Evolutionary conservation across 2,113 vertebrate species (phyloP), one percentile per base, ranked within the genome.

Genomic region (Odontesthes bonariensis): DNA sequence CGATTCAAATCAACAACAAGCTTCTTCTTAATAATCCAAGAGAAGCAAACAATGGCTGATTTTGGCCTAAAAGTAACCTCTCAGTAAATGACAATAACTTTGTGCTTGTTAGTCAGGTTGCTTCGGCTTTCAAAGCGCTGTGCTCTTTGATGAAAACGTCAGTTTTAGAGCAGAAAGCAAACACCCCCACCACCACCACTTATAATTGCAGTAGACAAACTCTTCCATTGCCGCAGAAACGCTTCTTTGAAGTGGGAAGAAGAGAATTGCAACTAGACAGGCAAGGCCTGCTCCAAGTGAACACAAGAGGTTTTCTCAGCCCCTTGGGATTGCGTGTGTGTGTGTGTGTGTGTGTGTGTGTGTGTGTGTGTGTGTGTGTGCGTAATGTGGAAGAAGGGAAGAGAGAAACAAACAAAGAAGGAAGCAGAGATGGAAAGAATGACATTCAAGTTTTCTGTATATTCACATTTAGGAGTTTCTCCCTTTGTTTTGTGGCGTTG

Each of bases 201-300:
- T 69, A 38, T 73, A 84, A 83, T 76, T 80, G 73, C 52, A 63
- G 71, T 60, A 82, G 81, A 74, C 77, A 78, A 71, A 84, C 42
- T 69, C 20, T n/a, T 64, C 62, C 68, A 27, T 35, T 47, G 51
- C 58, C 46, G 55, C 56, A 66, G 65, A 8, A 75, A 64, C 16
- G 10, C 7, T 42, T 82, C 81, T 87, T 84, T 81, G 83, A 87
- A 84, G 83, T 72, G 72, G 46, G 69, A 56, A 82, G 67, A 56
- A 66, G 54, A 79, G 64, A 81, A 79, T 38, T 61, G 31, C 52
- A 69, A 75, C 69, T n/a, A 78, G 81, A 86, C 75, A 55, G 84
- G 47, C 42, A 38, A 55, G 72, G 81, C 83, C 74, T 72, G 69
- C 83, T 72, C 67, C 66, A 71, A 82, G 35, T 73, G 60, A 79